Evolutionary conservation across 2,113 vertebrate genomes (phyloP).

Genomic region (Thunnus thynnus): DNA sequence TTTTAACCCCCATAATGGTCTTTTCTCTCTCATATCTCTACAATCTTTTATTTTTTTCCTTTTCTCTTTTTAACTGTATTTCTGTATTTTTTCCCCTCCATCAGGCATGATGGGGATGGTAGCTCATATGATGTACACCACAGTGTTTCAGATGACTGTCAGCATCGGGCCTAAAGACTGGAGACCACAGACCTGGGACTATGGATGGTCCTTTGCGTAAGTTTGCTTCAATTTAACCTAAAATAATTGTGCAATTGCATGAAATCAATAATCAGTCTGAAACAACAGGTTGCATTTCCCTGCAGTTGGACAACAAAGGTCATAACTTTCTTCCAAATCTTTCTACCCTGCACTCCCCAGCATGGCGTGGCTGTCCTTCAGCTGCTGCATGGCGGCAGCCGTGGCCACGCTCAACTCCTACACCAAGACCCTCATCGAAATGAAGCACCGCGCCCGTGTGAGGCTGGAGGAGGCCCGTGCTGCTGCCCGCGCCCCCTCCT

Average conservation of each 20-base stretch:
- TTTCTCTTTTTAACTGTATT: background rate
- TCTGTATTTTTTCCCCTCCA: background rate
- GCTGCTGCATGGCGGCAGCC: constrained; percentile 89
- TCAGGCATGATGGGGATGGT: constrained; percentile 89
- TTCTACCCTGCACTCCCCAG: constrained; percentile 64
- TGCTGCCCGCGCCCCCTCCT: constrained; percentile 78
- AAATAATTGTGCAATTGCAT: too few species aligned
- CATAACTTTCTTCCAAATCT: background rate
- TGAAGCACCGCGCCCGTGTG: constrained; percentile 83
- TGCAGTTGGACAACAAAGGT: background rate
- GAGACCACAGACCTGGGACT: constrained; percentile 90
- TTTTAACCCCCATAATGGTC: too few species aligned
- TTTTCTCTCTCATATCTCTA: background rate
- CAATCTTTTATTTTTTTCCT: accelerated
- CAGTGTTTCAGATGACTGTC: constrained; percentile 90
- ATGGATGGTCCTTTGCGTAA: constrained; percentile 87
- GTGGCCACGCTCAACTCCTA: constrained; percentile 90
- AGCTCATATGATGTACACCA: constrained; percentile 92
- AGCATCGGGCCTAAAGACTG: constrained; percentile 91
- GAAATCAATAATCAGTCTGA: too few species aligned
- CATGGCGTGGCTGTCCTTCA: constrained; percentile 90
- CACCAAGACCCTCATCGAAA: constrained; percentile 88
- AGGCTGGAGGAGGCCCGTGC: constrained; percentile 80
- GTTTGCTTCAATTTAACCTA: background rate
- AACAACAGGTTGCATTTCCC: too few species aligned